A percentile compares a stretch with the other conserved stretches of the same genome.
Conservation (phyloP, 2,797 vertebrate genomes). For the Tragopan temminckii region DNA sequence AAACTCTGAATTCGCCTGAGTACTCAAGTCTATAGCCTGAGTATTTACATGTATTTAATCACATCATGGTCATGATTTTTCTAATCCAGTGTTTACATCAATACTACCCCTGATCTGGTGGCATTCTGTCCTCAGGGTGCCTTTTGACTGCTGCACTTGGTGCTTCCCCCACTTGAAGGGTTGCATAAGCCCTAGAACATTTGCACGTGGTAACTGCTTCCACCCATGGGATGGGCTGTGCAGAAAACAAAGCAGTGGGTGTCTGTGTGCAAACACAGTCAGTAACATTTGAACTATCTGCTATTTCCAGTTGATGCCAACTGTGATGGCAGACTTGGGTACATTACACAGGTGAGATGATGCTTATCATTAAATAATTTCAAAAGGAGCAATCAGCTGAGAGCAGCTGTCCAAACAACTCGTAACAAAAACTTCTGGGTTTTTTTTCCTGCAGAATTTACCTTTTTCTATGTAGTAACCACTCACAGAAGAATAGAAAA, state of each 20-base stretch:
- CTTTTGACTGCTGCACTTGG: background rate
- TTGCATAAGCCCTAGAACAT: background rate
- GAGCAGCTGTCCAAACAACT: background rate
- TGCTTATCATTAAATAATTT: background rate
- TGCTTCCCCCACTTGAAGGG: background rate
- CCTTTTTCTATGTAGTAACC: background rate
- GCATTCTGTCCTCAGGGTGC: background rate
- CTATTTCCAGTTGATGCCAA: background rate
- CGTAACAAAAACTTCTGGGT: background rate
- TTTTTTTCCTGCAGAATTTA: background rate
- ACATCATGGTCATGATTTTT: accelerated
- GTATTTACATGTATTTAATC: background rate
- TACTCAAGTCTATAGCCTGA: background rate
- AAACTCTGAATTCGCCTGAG: background rate
- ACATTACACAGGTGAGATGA: background rate
- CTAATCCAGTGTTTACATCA: background rate
- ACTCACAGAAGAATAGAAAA: background rate
- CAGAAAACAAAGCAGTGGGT: background rate
- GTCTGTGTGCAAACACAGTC: background rate
- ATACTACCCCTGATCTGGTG: background rate
- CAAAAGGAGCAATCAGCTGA: background rate
- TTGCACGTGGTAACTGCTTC: background rate
- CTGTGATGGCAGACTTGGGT: background rate
- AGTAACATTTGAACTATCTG: background rate
- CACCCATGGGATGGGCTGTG: background rate